phyloP scores from a whole-genome alignment of 2,113 vertebrate genomes.

The Siniperca chuatsi region DNA sequence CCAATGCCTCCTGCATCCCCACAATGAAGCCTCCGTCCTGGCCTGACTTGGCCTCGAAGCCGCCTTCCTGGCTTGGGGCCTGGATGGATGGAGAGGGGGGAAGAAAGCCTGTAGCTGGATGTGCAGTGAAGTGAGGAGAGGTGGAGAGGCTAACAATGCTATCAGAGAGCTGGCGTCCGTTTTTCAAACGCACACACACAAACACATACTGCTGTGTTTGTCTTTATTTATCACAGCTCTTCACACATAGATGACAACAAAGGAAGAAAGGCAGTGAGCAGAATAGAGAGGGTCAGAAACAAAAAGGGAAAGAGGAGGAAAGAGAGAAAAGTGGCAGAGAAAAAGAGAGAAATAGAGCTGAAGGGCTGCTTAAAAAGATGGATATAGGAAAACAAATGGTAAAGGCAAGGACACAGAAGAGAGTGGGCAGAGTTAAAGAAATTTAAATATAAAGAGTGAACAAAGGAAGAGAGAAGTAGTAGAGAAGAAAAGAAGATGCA shows the following conservation, averaged over 20 bases:
- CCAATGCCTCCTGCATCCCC: slow-evolving; percentile 45
- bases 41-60: slow-evolving; percentile 68
- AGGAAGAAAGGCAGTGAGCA: slow-evolving; percentile 61
- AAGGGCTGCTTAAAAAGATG: slow-evolving; percentile 33
- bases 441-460: neutral
- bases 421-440: neutral
- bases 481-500: neutral
- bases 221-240: slow-evolving; percentile 81
- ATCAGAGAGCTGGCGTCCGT: slow-evolving; percentile 79
- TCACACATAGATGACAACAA: slow-evolving; percentile 77
- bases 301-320: slow-evolving; percentile 20
- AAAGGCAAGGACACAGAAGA: neutral
- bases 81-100: slow-evolving; percentile 52
- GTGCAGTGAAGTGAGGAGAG: slow-evolving; percentile 83
- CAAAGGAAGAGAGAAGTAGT: neutral
- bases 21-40: slow-evolving; percentile 68
- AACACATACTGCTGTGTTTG: slow-evolving; percentile 53
- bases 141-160: slow-evolving; percentile 83
- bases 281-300: slow-evolving; percentile 50
- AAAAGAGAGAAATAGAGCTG: slow-evolving; percentile 35
- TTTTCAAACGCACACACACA: slow-evolving; percentile 57
- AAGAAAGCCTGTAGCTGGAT: slow-evolving; percentile 70
- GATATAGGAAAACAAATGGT: neutral
- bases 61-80: slow-evolving; percentile 73
- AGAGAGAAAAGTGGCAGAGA: slow-evolving; percentile 40